phyloP scores from a whole-genome alignment of 2,888 invertebrate species.

The Limnephilus rhombicus region DNA sequence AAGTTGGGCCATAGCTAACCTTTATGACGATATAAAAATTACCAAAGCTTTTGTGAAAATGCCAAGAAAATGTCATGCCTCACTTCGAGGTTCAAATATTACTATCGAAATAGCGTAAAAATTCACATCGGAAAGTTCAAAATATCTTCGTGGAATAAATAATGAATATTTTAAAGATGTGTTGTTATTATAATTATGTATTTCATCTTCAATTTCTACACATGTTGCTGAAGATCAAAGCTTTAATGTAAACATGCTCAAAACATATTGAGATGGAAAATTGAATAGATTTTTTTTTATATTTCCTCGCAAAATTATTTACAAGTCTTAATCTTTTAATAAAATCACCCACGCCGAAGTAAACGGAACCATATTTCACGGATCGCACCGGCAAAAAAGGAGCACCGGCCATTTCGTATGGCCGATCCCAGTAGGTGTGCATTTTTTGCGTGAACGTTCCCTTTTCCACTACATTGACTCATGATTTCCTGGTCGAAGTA shows the following conservation, averaged over 20 bases:
- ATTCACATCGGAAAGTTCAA: neutral
- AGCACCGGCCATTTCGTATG: neutral
- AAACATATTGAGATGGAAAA: neutral
- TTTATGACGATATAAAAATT: constrained; percentile 25
- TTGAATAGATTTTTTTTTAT: neutral
- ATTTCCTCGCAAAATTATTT: neutral
- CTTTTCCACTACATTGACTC: constrained; percentile 21
- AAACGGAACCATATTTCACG: neutral
- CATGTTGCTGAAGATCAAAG: neutral
- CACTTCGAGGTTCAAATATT: neutral
- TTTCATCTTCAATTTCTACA: neutral
- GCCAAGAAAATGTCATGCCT: constrained; percentile 35
- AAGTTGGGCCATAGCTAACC: neutral
- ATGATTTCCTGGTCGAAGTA: constrained; percentile 9
- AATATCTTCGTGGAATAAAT: neutral
- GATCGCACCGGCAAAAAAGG: neutral
- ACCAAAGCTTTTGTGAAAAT: constrained; percentile 21
- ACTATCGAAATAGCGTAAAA: neutral
- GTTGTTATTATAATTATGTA: too few species aligned
- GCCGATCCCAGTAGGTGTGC: neutral
- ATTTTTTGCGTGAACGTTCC: constrained; percentile 26
- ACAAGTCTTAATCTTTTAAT: constrained; percentile 1
- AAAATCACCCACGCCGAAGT: constrained; percentile 1
- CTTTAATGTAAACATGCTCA: neutral
- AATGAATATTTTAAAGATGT: too few species aligned